These are phyloP conservation scores for Coelopa pilipes DNA, from an alignment of 2,888 invertebrate genomes.

Conservation along the genomic window DNA sequence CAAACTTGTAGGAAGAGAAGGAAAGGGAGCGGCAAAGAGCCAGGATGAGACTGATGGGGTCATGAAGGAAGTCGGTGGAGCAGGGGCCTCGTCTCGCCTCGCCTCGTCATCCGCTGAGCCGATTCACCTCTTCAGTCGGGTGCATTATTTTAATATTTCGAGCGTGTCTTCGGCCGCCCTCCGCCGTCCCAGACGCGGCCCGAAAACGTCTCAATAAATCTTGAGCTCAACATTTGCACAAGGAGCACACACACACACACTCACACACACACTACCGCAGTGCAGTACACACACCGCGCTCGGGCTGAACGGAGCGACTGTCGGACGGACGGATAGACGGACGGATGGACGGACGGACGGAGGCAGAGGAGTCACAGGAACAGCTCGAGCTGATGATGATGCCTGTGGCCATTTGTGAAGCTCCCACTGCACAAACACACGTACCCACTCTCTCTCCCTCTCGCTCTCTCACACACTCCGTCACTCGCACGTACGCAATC, in stretches of 20 bases:
- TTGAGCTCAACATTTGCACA: constrained; percentile 39
- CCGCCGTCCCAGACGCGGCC: constrained; percentile 7
- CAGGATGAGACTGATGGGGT: too few relatives aligned
- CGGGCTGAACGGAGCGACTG: too few relatives aligned
- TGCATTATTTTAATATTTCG: constrained; percentile 27
- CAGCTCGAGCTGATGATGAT: not conserved
- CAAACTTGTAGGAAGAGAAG: not conserved
- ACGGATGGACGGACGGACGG: not conserved
- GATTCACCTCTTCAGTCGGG: not conserved
- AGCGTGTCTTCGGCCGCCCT: constrained; percentile 12
- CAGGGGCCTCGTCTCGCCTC: too few relatives aligned
- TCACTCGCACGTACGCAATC: constrained; percentile 11
- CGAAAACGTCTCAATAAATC: constrained; percentile 43
- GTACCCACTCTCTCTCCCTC: not conserved
- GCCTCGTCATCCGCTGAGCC: too few relatives aligned
- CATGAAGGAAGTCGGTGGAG: too few relatives aligned
- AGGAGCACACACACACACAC: constrained; percentile 17
- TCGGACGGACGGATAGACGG: too few relatives aligned
- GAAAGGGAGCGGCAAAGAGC: too few relatives aligned
- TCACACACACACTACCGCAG: not conserved
- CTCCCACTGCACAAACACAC: not conserved
- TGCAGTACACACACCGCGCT: too few relatives aligned
- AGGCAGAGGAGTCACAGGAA: not conserved
- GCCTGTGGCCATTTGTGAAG: not conserved
- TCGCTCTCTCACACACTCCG: constrained; percentile 9